phyloP scores from a whole-genome alignment of 2,797 vertebrate species.

The Halcyon chelicuti region DNA sequence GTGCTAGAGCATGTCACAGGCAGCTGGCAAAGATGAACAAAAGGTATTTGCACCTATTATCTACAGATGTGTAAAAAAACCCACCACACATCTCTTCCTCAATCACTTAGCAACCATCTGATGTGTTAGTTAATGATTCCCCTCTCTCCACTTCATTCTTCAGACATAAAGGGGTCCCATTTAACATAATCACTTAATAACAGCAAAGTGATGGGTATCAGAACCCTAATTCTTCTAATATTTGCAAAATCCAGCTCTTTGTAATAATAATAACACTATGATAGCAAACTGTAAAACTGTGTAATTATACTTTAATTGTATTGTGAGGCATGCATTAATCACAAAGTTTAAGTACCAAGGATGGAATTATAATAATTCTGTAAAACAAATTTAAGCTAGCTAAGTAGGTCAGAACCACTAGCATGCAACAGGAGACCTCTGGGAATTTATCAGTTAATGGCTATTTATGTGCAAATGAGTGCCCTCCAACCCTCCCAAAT shows the following conservation, averaged over 20 bases:
- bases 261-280: slow-evolving; percentile 90
- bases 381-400: slow-evolving; percentile 90
- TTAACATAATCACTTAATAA: slow-evolving; percentile 84
- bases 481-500: slow-evolving; percentile 91
- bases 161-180: slow-evolving; percentile 77
- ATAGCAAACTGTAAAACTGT: slow-evolving; percentile 89
- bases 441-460: slow-evolving; percentile 90
- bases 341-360: slow-evolving; percentile 92
- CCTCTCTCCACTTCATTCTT: slow-evolving; percentile 75
- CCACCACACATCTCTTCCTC: slow-evolving; percentile 14
- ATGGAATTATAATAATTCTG: slow-evolving; percentile 95
- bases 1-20: background rate
- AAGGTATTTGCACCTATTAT: slow-evolving; percentile 11
- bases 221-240: slow-evolving; percentile 92
- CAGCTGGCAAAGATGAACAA: slow-evolving; percentile 42
- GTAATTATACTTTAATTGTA: slow-evolving; percentile 98
- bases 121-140: slow-evolving; percentile 70
- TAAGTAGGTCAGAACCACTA: slow-evolving; percentile 94
- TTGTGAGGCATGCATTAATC: slow-evolving; percentile 95
- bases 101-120: slow-evolving; percentile 68
- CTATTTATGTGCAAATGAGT: slow-evolving; percentile 98
- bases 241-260: slow-evolving; percentile 90
- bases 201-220: slow-evolving; percentile 81
- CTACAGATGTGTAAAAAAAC: slow-evolving; percentile 9
- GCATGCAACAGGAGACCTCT: slow-evolving; percentile 88